Conservation (phyloP, 92 coral and sea anemone species). For the Paragorgia papillata region DNA sequence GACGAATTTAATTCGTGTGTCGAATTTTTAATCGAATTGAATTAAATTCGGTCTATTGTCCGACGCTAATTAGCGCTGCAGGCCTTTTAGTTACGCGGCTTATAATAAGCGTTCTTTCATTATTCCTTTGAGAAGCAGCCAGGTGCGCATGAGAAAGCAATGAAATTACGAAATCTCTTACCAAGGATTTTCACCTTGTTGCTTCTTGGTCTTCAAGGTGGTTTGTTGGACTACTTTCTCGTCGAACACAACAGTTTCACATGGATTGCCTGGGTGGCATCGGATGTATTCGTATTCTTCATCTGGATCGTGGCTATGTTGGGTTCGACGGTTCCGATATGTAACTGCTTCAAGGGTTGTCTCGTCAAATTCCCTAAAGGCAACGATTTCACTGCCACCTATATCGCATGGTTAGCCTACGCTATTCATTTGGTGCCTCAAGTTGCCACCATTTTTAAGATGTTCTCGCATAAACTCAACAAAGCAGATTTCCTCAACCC, state of each 20-base stretch:
- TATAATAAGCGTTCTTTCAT: no score
- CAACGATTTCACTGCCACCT: slow-evolving; percentile 81
- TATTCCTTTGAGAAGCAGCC: no score
- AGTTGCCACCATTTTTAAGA: slow-evolving; percentile 73
- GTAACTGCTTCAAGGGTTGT: slow-evolving; percentile 47
- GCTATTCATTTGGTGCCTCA: slow-evolving; percentile 81
- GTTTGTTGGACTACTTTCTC: slow-evolving; percentile 74
- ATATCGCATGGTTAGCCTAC: slow-evolving; percentile 84
- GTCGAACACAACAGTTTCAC: slow-evolving; percentile 55
- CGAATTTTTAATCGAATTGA: no score
- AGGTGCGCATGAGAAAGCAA: slow-evolving; percentile 11
- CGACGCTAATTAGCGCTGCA: no score
- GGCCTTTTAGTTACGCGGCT: no score
- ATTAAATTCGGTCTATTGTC: no score
- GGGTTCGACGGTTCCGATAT: slow-evolving; percentile 48
- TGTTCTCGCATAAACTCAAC: slow-evolving; percentile 56
- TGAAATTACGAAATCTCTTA: slow-evolving; percentile 56
- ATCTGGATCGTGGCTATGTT: slow-evolving; percentile 81
- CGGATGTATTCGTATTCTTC: slow-evolving; percentile 70
- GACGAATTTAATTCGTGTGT: no score
- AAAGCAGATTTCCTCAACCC: slow-evolving; percentile 72
- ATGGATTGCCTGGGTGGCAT: slow-evolving; percentile 86
- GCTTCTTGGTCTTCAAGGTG: slow-evolving; percentile 78
- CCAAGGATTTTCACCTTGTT: slow-evolving; percentile 68
- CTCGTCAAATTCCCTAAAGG: slow-evolving; percentile 49